Base-by-base conservation (phyloP, 2,888 invertebrate species). In the Eristalinus aeneus region DNA sequence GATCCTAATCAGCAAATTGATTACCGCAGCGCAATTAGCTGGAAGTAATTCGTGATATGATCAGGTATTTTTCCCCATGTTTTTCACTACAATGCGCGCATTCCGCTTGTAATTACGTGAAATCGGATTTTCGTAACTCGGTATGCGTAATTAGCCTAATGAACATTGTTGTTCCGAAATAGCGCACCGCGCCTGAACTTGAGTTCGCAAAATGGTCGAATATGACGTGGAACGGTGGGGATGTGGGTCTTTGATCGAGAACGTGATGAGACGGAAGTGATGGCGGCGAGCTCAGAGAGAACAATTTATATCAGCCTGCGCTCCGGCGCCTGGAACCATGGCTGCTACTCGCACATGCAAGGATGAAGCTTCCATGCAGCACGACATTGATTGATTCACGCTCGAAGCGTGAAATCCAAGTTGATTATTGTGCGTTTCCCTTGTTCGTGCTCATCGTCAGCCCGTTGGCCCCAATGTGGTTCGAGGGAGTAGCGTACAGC, bases 1-100 rank as follows among this genome's bases (percentile, higher is more conserved):
- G 86, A 86, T 86, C 82, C 86, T 86, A 82, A 86, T 86, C 86
- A 77, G 69, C 77, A 86, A 86, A 86, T 86, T 86, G 86, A 86
- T 86, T 82, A 86, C 86, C 77, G 22, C 85, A 85, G 81, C 64
- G 85, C 86, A 86, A 86, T 86, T 86, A 86, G 82, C 77, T 82
- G 82, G 74, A 86, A 86, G 82, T 82, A 86, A 82, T 82, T 86
- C 86, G 73, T 81, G 82, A 82, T 86, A 77, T 68, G 82, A 86
- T 86, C 86, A 82, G 71, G 73, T 71, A 67, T 78, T 82, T 86
- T 86, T 86, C 77, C 74, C 64, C 72, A 85, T 86, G 86, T 82
- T 86, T 82, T 82, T 74, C 86, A 86, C 69, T 82, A 82, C 74
- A 86, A 82, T 86, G 78, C 71, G 73, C 86, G 74, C 86, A 86